Conservation (phyloP, 2,888 invertebrate genomes). For the Agonopterix alstromeriana region DNA sequence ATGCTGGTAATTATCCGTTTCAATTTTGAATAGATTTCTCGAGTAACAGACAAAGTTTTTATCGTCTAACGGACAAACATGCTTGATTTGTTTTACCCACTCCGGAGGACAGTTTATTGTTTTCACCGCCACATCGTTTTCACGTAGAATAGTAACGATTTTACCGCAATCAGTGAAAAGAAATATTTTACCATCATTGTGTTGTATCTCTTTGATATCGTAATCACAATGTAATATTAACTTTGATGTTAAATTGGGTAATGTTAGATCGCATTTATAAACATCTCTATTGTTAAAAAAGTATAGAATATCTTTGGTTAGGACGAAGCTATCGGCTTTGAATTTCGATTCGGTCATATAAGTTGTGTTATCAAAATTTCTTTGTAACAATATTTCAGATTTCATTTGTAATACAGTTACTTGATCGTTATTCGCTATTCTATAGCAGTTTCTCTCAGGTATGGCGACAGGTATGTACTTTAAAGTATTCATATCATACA, state of each 20-base stretch:
- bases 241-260: conserved; percentile 30
- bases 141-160: conserved; percentile 35
- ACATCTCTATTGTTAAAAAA: conserved; percentile 44
- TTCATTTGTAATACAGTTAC: conserved; percentile 42
- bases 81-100: conserved; percentile 52
- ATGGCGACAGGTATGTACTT: conserved; percentile 50
- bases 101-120: conserved; percentile 41
- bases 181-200: conserved; percentile 27
- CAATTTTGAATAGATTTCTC: conserved; percentile 51
- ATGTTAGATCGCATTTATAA: conserved; percentile 36
- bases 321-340: conserved; percentile 46
- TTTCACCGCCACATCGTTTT: conserved; percentile 22
- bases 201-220: conserved; percentile 48
- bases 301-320: conserved; percentile 35
- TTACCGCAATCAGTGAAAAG: conserved; percentile 55
- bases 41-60: conserved; percentile 58
- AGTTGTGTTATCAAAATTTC: conserved; percentile 29
- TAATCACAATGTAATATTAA: conserved; percentile 40
- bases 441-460: conserved; percentile 40
- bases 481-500: conserved; percentile 44
- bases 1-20: conserved; percentile 46
- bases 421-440: conserved; percentile 44
- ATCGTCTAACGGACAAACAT: conserved; percentile 42
- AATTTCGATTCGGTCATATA: conserved; percentile 40
- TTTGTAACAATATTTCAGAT: conserved; percentile 41